Percentiles rank a stretch among this genome's conserved stretches.
phyloP scores from a whole-genome alignment of 2,113 vertebrate species.

The Chaetorhynchus papuensis region DNA sequence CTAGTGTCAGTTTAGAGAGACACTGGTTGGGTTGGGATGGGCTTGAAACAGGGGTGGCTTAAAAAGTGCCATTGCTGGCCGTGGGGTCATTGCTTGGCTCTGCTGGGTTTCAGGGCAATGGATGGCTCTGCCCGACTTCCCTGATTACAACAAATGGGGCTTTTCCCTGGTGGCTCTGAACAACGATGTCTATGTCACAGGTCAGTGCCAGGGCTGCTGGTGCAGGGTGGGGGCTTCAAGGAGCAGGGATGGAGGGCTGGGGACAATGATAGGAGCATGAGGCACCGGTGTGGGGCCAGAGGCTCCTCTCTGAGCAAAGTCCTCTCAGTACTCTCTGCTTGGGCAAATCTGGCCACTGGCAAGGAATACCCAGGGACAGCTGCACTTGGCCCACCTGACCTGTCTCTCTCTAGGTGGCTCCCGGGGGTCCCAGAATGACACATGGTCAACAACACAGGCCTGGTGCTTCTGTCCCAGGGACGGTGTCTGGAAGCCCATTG shows the following conservation, averaged over 20 bases:
- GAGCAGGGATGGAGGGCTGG: not conserved
- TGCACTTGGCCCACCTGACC: not conserved
- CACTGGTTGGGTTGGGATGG: not conserved
- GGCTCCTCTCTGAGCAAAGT: not conserved
- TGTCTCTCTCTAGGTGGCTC: conserved; percentile 81
- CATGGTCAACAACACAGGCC: conserved; percentile 92
- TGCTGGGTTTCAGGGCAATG: conserved; percentile 77
- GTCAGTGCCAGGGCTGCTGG: conserved; percentile 61
- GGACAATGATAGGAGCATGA: rapidly evolving
- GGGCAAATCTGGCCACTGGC: rapidly evolving
- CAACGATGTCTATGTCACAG: conserved; percentile 91
- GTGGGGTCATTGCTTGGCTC: not conserved
- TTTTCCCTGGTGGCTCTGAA: conserved; percentile 89
- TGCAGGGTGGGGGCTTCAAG: not conserved
- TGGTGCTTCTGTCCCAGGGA: conserved; percentile 90
- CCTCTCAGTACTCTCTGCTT: not conserved
- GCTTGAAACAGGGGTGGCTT: not conserved
- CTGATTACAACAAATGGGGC: conserved; percentile 96
- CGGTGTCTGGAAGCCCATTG: conserved; percentile 81
- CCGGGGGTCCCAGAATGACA: conserved; percentile 85
- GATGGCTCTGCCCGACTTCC: conserved; percentile 90
- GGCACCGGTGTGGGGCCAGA: not conserved
- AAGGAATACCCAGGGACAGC: not conserved
- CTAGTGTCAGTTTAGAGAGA: not conserved
- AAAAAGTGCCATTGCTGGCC: not conserved